These are phyloP conservation scores for Meloidogyne floridensis DNA, from an alignment of 1,140 invertebrate species.

Conservation along the genomic window DNA sequence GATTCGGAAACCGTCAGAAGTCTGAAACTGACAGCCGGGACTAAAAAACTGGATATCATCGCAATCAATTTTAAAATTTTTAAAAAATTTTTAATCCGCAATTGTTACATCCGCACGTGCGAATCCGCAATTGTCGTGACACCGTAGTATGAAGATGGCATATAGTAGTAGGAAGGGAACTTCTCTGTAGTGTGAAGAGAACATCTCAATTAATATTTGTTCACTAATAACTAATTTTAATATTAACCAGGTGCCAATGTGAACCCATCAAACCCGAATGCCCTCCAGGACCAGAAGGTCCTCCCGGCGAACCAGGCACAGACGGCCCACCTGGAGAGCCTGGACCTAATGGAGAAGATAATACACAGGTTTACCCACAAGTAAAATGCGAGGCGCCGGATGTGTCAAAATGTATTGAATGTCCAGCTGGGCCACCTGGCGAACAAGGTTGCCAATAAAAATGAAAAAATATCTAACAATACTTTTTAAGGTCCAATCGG, in stretches of 20 bases:
- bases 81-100: too few relatives aligned
- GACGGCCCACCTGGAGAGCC: slow-evolving; percentile 38
- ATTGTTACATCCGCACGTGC: too few relatives aligned
- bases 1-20: too few relatives aligned
- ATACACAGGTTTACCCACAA: slow-evolving; percentile 17
- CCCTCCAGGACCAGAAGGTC: slow-evolving; percentile 49
- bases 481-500: background rate
- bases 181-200: too few relatives aligned
- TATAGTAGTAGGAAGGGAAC: too few relatives aligned
- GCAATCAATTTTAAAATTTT: too few relatives aligned
- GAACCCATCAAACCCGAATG: slow-evolving; percentile 52
- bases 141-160: too few relatives aligned
- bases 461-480: background rate
- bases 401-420: slow-evolving; percentile 30
- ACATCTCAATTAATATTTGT: background rate
- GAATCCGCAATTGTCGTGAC: too few relatives aligned
- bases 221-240: background rate
- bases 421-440: slow-evolving; percentile 34
- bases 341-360: slow-evolving; percentile 40
- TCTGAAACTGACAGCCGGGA: too few relatives aligned
- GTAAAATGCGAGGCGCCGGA: slow-evolving; percentile 32
- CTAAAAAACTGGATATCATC: too few relatives aligned
- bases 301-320: slow-evolving; percentile 43
- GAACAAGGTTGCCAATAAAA: slow-evolving; percentile 22
- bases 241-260: slow-evolving; percentile 46